phyloP scores from a whole-genome alignment of 2,113 vertebrate genomes.

The Paralichthys olivaceus region DNA sequence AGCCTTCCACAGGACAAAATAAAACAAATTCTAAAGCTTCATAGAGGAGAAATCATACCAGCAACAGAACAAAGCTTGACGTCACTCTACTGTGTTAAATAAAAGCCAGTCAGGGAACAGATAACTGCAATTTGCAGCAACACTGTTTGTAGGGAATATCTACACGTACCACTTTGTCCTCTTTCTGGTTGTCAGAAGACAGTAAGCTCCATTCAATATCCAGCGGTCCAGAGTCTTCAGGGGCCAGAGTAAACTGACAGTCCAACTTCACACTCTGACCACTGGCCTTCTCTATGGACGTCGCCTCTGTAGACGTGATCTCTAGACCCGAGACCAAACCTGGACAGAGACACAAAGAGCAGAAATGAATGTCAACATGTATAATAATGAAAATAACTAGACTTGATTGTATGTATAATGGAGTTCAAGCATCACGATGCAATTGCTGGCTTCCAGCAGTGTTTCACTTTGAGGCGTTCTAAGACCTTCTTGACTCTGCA shows the following conservation, averaged over 20 bases:
- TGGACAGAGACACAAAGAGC: constrained; percentile 38
- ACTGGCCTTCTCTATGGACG: constrained; percentile 79
- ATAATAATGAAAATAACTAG: background rate
- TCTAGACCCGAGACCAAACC: constrained; percentile 74
- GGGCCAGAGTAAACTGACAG: constrained; percentile 75
- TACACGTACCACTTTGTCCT: constrained; percentile 82
- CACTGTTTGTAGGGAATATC: background rate
- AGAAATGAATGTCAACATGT: background rate
- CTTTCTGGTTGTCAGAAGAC: constrained; percentile 82
- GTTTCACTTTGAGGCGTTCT: background rate
- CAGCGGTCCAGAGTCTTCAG: constrained; percentile 79
- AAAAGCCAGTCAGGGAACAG: background rate
- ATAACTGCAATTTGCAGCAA: background rate
- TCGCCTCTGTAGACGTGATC: constrained; percentile 63
- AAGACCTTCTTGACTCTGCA: background rate
- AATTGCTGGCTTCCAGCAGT: background rate
- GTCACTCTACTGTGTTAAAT: background rate
- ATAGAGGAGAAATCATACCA: background rate
- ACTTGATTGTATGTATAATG: background rate
- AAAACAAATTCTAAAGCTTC: constrained; percentile 13
- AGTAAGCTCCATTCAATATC: constrained; percentile 85
- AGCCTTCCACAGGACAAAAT: background rate
- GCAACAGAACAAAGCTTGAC: background rate
- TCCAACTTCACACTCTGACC: constrained; percentile 80
- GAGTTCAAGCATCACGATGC: background rate